Conservation (phyloP, 2,113 vertebrate genomes). For the Labrus mixtus region DNA sequence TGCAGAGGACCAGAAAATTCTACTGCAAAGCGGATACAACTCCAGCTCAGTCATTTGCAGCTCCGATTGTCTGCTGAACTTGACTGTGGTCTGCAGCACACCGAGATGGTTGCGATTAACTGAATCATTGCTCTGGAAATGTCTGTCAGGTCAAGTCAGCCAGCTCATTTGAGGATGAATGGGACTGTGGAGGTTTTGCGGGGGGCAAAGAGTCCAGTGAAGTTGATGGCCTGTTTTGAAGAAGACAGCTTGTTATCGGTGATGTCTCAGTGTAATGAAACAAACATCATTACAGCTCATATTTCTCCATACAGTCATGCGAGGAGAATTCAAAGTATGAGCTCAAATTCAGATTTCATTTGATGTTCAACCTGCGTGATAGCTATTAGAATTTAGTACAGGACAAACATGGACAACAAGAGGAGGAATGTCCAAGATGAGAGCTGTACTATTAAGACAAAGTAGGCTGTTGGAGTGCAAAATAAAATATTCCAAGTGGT, state of each 20-base stretch:
- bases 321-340: constrained; percentile 2
- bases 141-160: constrained; percentile 57
- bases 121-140: constrained; percentile 20
- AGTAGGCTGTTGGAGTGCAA: not conserved
- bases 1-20: constrained; percentile 35
- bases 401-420: not conserved
- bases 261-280: constrained; percentile 8
- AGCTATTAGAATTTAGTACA: not conserved
- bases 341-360: constrained; percentile 6
- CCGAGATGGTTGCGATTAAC: constrained; percentile 27
- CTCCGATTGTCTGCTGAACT: not conserved
- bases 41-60: not conserved
- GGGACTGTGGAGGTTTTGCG: not conserved
- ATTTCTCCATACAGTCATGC: not conserved
- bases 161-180: constrained; percentile 25
- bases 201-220: not conserved
- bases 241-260: constrained; percentile 21
- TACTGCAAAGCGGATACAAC: constrained; percentile 14
- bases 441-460: no score
- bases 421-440: not conserved
- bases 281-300: constrained; percentile 2
- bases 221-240: not conserved
- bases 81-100: constrained; percentile 24
- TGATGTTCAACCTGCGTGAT: not conserved
- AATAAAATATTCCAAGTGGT: constrained; percentile 17